Base-by-base conservation (phyloP, 2,888 invertebrate genomes). In the Lasioglossum zephyrum region DNA sequence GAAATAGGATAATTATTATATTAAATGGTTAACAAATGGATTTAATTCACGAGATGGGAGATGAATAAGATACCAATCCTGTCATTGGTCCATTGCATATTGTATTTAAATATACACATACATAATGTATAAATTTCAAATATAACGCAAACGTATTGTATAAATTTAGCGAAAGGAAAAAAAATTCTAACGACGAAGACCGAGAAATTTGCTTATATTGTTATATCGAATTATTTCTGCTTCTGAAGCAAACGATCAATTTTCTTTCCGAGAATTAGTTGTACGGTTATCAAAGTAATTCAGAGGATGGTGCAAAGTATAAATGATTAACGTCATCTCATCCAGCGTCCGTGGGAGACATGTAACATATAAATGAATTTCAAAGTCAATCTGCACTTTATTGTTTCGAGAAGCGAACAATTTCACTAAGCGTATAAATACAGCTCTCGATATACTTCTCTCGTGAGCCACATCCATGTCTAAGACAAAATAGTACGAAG, bases 101-200 rank as follows among this genome's bases (percentile, higher is more conserved):
- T 91, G 88, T 92, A 91, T 91, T 91, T 84, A 87, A 89, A 82
- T 86, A 91, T 86, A 91, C 83, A 85, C 87, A 86, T 89, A 88
- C 85, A 83, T 83, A 84, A 84, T 91, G 91, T 92, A 90, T 90
- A 89, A 92, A 91, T 88, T 90, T 87, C 89, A 88, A 88, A 87
- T 86, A 91, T 86, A 91, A 70, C 75, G 79, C 89, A 89, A 89
- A 88, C 85, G 63, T 86, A 84, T 82, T 91, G 91, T 92, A 91
- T 90, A 89, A 92, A 91, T 89, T 90, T 90, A 90, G 87, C 70
- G 76, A 86, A 86, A 78, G 83, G 63, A 86, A 79, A 78, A 78
- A 86, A 78, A 86, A 85, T 87, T 89, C 82, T 88, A 88, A 87
- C 41, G 73, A 85, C 16, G 76, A 81, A 69, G 79, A 84, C 63